phyloP scores from a whole-genome alignment of 2,888 invertebrate species.

The Lobophora halterata region DNA sequence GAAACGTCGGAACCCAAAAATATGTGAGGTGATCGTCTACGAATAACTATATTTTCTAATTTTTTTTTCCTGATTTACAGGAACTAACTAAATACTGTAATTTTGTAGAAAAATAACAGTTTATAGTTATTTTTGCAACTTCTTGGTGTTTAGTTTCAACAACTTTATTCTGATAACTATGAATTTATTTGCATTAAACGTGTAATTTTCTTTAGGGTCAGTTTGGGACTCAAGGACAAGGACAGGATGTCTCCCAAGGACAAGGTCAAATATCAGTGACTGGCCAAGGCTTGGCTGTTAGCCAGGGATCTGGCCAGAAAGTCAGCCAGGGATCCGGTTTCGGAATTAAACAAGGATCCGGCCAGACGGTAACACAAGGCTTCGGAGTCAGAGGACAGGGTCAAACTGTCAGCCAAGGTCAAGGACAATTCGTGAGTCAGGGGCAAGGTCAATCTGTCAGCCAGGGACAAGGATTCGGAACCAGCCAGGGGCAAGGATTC shows the following conservation, averaged over 20 bases:
- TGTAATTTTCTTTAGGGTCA: too few species aligned
- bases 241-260: constrained; percentile 18
- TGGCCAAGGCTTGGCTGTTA: constrained; percentile 6
- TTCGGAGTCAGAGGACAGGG: constrained; percentile 10
- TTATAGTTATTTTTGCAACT: too few species aligned
- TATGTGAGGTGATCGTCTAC: too few species aligned
- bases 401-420: constrained; percentile 6
- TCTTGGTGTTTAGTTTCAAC: too few species aligned
- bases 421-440: neutral
- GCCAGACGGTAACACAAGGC: constrained; percentile 11
- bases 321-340: constrained; percentile 20
- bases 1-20: too few species aligned
- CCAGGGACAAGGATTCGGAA: constrained; percentile 27
- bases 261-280: too few species aligned
- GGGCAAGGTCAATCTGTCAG: constrained; percentile 14
- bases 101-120: too few species aligned
- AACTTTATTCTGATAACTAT: too few species aligned
- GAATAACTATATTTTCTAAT: too few species aligned
- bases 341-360: constrained; percentile 25
- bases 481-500: constrained; percentile 14
- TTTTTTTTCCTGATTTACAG: too few species aligned
- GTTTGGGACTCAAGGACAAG: constrained; percentile 31
- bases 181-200: too few species aligned
- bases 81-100: too few species aligned
- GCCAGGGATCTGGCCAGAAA: constrained; percentile 6